Base-by-base conservation (phyloP, 2,797 vertebrate genomes). In the Mycteria americana region DNA sequence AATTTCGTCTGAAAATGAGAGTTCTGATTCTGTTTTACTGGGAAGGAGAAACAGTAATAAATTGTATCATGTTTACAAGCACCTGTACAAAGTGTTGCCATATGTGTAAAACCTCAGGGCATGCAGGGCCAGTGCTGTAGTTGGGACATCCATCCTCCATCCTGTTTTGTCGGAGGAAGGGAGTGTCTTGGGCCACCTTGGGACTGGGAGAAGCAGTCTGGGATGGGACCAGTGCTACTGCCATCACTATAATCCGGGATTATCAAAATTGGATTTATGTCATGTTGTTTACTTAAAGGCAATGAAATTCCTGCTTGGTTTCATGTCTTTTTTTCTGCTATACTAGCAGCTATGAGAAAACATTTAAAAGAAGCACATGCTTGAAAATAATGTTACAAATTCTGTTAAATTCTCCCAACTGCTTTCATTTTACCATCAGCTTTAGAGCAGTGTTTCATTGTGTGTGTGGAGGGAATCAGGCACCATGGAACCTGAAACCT, bases 11-110 rank as follows among this genome's bases (percentile, higher is more conserved):
- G 78, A 94, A 94, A 92, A 88, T 37, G 24, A 46, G 41, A 50
- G 51, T 57, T 89, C 75, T 88, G 53, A 89, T 94, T 87, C 89
- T 68, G 19, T 85, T 96, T 96, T 79, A 69, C 75, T 83, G 53
- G 70, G 51, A 73, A 94, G 28, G 70, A 79, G 74, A 89, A 94
- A 45, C 3, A 60, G 60, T 70, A 88, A 76, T 94, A 80, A 96
- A 89, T 67, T 56, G 56, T 74, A 82, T 87, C 56, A 68, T 14
- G 30, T 93, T 91, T 92, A 91, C 68, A 82, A 92, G 87, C 60
- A 93, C 93, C 92, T 96, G 75, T 67, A 88, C 56, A 50, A 89
- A 94, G 62, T 63, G 64, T 80, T 92, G 82, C 89, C 85, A 46
- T 77, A 39, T 89, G 90, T 79, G 63, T 72, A 85, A 92, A 94